Evolutionary conservation across 2,113 vertebrate genomes (phyloP), one percentile per base, ranked within the genome.

Genomic region (Pimephales promelas): DNA sequence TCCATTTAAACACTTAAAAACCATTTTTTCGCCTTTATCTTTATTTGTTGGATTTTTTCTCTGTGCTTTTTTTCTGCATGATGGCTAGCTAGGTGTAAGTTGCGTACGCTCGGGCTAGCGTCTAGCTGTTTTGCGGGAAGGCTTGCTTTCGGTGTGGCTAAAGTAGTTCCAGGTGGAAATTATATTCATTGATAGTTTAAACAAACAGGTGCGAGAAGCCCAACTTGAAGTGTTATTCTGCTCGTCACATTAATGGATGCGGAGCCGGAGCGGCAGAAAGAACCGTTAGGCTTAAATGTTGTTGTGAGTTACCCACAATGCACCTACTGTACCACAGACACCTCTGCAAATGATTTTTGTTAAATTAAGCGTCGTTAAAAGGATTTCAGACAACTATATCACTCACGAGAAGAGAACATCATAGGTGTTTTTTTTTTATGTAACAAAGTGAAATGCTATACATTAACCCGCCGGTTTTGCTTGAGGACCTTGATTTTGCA

Each of bases 1-100:
- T 90, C 89, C 90, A 91, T 92, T 92, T 92, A 92, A 90, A 91
- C 82, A 90, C 90, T 90, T 92, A 90, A 87, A 90, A 16, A 84
- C 84, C 28, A 43, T 68, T 62, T 85, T 81, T 73, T 6, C 18
- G 59, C 18, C n/a, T 71, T 72, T 43, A 43, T 76, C 84, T 40
- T 75, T 84, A 45, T 88, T 84, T 87, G 72, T 83, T 18, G 14
- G 11, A 14, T 49, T 49, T 49, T 85, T 83, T 49, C n/a, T 26
- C 6, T 10, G 24, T 54, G 62, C 56, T 26, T 64, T 83, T 81
- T 86, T 86, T 74, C 71, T 68, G 47, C 68, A 40, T 2, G 24
- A 54, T 83, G 87, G 83, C 82, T 82, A 83, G 83, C 84, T 84
- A 71, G 40, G 54, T 79, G 57, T 74, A 28, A 31, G 49, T 49